Conservation (phyloP, 2,888 invertebrate genomes). For the Drosophila recens region DNA sequence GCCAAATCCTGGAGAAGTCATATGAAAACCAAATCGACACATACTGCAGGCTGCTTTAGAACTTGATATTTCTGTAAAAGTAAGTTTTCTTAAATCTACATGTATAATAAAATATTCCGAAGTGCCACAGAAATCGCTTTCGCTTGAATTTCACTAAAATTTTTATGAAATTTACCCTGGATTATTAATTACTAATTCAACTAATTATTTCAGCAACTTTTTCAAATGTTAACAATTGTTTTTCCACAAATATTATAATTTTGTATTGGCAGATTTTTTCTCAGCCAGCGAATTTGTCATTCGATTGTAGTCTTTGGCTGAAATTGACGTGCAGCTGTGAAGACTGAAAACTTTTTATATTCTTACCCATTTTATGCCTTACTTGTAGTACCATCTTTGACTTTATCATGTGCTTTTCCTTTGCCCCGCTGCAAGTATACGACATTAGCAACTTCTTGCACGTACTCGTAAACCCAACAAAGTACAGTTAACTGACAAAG, state of each 20-base stretch:
- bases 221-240: neutral
- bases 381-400: slow-evolving; percentile 21
- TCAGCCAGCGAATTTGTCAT: slow-evolving; percentile 15
- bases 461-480: slow-evolving; percentile 64
- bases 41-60: too few relatives aligned
- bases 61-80: too few relatives aligned
- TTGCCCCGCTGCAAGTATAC: slow-evolving; percentile 1
- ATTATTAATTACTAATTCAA: too few relatives aligned
- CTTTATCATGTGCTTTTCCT: slow-evolving; percentile 47
- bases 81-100: too few relatives aligned
- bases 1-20: too few relatives aligned
- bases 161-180: too few relatives aligned
- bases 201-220: neutral
- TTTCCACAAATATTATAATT: neutral
- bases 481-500: slow-evolving; percentile 67
- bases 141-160: too few relatives aligned
- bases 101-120: neutral
- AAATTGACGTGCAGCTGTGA: slow-evolving; percentile 19
- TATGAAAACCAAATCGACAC: too few relatives aligned
- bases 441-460: slow-evolving; percentile 43
- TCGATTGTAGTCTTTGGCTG: neutral
- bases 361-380: slow-evolving; percentile 21
- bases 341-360: slow-evolving; percentile 15
- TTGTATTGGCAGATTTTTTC: slow-evolving; percentile 1
- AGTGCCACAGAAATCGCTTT: too few relatives aligned